Base-by-base conservation (phyloP, 2,797 vertebrate species). In the Lycodopsis pacificus region DNA sequence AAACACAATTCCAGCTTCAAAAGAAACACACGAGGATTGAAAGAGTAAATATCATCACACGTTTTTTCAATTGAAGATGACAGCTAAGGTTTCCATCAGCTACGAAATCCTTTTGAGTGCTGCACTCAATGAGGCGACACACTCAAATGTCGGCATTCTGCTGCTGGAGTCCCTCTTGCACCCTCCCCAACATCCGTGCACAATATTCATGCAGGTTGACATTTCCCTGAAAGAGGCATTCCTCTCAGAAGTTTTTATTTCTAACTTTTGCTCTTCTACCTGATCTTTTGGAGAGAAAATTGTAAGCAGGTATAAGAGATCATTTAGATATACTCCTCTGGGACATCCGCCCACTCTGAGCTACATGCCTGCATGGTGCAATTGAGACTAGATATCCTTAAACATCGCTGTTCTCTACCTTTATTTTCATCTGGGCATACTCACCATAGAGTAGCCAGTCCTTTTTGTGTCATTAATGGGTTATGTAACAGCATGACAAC, bases 401-500 rank as follows among this genome's bases (percentile, higher is more conserved):
- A 32, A 36, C 48, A 38, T 81, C 51, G 8, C 22, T 61, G 38
- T 77, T 84, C 32, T 57, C 66, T 56, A 38, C 49, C 13, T 65
- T 68, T 73, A 30, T 62, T 73, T 84, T 75, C 20, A 75, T 75
- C 56, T 27, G 51, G 59, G 68, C 34, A 51, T 20, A 27, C 68
- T 76, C 30, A 5, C 30, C 53, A n/a, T 17, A 66, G 46, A 71
- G 25, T 15, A 32, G 22, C 8, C 34, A 19, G 13, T 59, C 64
- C 25, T 30, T 7, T 27, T 30, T 54, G 53, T 46, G 56, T 59
- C 57, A 65, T 70, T 77, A 58, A 80, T 64, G 34, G 54, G 73
- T 89, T 84, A 81, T 71, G 56, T 76, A 82, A 84, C 68, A 76
- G 58, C 72, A 65, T 65, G 75, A 67, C 66, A 67, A 44, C 65